phyloP scores from a whole-genome alignment of 2,113 vertebrate species.

The Malurus alboscapulatus region DNA sequence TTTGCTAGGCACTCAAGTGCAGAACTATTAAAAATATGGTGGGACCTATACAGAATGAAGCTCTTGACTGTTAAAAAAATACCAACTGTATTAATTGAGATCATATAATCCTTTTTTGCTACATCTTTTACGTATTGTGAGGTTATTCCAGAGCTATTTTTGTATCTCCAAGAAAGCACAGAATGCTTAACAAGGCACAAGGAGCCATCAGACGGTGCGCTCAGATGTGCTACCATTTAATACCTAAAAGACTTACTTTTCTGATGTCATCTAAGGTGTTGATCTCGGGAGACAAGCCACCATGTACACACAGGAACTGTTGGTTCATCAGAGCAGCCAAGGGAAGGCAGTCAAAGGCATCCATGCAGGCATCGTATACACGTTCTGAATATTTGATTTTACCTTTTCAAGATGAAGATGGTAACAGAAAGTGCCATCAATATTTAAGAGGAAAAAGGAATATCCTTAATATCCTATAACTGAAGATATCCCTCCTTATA shows the following conservation, averaged over 20 bases:
- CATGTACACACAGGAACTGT: slow-evolving; percentile 97
- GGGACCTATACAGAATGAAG: neutral
- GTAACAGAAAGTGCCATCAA: neutral
- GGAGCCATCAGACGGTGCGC: neutral
- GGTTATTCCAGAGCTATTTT: neutral
- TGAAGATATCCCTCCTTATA: too few species aligned
- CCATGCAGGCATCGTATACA: slow-evolving; percentile 97
- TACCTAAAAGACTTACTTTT: slow-evolving; percentile 86
- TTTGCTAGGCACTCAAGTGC: neutral
- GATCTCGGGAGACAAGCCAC: slow-evolving; percentile 97
- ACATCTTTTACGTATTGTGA: neutral
- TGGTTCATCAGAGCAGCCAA: slow-evolving; percentile 99
- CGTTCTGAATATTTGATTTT: slow-evolving; percentile 99
- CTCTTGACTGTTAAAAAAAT: neutral
- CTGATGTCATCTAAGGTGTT: slow-evolving; percentile 98
- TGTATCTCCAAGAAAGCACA: neutral
- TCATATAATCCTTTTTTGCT: neutral
- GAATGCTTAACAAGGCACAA: neutral
- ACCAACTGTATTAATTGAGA: neutral
- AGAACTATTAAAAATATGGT: neutral
- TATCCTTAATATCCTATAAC: neutral
- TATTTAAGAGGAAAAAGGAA: neutral
- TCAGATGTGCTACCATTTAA: neutral
- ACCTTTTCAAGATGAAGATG: slow-evolving; percentile 80
- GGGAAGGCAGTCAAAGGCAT: slow-evolving; percentile 98